These are phyloP conservation scores for Cataglyphis albicans DNA, from an alignment of 2,888 invertebrate genomes.

Conservation along the genomic window DNA sequence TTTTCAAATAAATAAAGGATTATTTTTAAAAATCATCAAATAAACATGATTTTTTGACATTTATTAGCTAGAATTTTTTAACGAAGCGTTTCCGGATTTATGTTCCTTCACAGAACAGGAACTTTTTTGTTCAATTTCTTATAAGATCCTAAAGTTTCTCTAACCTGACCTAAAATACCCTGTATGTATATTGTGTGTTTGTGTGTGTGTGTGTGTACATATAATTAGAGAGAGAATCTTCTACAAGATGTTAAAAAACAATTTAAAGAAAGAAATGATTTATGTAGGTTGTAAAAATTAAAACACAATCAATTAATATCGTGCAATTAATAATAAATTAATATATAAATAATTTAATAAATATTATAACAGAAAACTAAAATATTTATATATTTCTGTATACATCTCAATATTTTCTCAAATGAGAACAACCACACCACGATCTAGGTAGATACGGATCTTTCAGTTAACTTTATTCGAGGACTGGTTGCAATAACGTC, in stretches of 20 bases:
- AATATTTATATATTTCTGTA: background rate
- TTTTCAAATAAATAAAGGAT: too few species aligned
- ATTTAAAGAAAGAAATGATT: background rate
- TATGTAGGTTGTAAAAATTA: background rate
- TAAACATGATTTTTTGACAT: too few species aligned
- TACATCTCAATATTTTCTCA: background rate
- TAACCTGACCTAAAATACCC: too few species aligned
- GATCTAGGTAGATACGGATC: constrained; percentile 10
- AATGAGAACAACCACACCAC: background rate
- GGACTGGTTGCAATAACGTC: background rate
- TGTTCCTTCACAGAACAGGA: too few species aligned
- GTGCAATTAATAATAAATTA: background rate
- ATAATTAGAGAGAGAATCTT: too few species aligned
- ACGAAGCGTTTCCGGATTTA: too few species aligned
- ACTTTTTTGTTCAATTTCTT: too few species aligned
- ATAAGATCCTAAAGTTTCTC: too few species aligned
- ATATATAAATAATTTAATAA: constrained; percentile 27
- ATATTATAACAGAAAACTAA: background rate
- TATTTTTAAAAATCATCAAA: too few species aligned
- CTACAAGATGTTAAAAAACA: background rate
- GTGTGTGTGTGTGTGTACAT: too few species aligned
- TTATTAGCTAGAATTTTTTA: too few species aligned
- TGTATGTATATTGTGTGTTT: too few species aligned
- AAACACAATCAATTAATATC: background rate
- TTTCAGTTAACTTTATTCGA: background rate